These are phyloP conservation scores for Homalodisca vitripennis DNA, from an alignment of 1,140 invertebrate species.

Conservation along the genomic window DNA sequence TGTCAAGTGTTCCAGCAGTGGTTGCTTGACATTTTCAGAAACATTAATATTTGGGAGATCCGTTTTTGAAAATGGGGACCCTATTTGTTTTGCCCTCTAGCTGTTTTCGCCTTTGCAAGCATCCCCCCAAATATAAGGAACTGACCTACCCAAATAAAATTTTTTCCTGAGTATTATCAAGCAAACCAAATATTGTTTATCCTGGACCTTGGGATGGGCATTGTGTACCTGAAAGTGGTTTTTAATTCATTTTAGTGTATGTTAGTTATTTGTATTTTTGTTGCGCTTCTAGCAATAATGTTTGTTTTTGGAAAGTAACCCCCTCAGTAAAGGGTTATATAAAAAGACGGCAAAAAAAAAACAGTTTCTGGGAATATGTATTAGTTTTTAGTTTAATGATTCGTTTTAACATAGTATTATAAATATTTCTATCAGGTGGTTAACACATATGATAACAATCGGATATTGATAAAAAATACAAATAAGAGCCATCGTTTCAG, in stretches of 20 bases:
- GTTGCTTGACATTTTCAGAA: too few relatives aligned
- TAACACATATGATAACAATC: background rate
- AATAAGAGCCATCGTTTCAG: background rate
- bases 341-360: background rate
- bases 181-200: background rate
- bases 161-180: background rate
- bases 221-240: background rate
- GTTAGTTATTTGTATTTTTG: background rate
- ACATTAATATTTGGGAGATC: too few relatives aligned
- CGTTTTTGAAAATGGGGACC: too few relatives aligned
- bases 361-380: too few relatives aligned
- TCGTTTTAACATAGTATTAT: too few relatives aligned
- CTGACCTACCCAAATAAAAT: background rate
- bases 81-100: too few relatives aligned
- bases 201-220: background rate
- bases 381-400: too few relatives aligned
- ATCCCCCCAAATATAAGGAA: too few relatives aligned
- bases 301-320: background rate
- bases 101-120: too few relatives aligned
- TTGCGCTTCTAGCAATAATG: background rate
- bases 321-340: background rate
- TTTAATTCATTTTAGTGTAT: background rate
- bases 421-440: too few relatives aligned
- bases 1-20: too few relatives aligned
- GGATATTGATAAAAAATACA: too few relatives aligned